Base-by-base conservation (phyloP, 2,797 vertebrate species). In the Lacerta viridis region DNA sequence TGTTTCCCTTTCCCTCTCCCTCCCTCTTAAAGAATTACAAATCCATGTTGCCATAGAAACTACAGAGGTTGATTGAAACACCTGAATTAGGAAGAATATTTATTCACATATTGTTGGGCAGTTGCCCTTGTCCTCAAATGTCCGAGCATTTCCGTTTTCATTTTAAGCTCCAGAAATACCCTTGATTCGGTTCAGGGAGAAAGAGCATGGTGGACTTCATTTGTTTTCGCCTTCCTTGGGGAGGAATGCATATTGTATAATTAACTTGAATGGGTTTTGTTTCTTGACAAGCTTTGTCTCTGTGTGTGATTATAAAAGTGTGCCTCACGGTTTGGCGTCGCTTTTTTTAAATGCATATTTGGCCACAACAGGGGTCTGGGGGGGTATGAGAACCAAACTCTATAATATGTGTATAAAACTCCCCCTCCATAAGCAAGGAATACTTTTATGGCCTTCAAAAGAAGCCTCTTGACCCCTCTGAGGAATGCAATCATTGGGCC, bases 41-140 rank as follows among this genome's bases (percentile, higher is more conserved):
- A 93, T 87, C 89, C 91, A 85, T 86, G 95, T 96, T 96, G 95
- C 93, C 96, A 95, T 96, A 96, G 96, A 95, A 96, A 96, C 95
- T 88, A 76, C 92, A 81, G 93, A 78, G 80, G 59, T 66, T 29
- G 91, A 91, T 88, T 8, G 89, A 93, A 85, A 88, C 86, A 86
- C 93, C 92, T 88, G 85, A 88, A 88, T 94, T 91, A 90, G 90
- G 89, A 83, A 87, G 85, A 81, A 92, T 90, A 89, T 90, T 80
- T 69, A 83, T 64, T 93, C 93, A 93, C 93, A 93, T 94, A 91
- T 93, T 92, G 84, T 86, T 87, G 0, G 50, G 50, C 11, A 88
- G 80, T 94, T 76, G 69, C 50, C 87, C 82, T 68, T 39, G 43
- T 33, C 18, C 77, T 55, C 68, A 87, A 88, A 91, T 93, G 88